Base-by-base conservation (phyloP, 2,113 vertebrate genomes). In the Tautogolabrus adspersus region DNA sequence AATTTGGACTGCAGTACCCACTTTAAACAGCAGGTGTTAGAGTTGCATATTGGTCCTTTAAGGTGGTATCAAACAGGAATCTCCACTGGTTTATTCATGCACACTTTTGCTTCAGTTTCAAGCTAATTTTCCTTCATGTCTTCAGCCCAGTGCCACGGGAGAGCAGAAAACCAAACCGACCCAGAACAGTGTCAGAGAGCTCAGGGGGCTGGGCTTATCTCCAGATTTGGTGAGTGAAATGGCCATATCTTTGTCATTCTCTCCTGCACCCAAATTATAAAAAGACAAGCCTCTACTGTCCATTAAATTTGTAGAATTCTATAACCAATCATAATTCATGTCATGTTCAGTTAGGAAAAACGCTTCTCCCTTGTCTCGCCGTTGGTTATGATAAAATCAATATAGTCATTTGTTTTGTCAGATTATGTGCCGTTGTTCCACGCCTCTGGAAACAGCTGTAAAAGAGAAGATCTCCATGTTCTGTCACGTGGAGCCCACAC, bases 401-500 rank as follows among this genome's bases (percentile, higher is more conserved):
- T 55, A 16, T 8, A 15, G 3, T 6, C 5, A 2, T 23, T 56
- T 0, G 51, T 0, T 8, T 81, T 63, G 47, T 23, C 75, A 99
- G 98, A 94, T 99, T 54, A 97, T 99, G 83, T 99, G 98, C 80
- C 95, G 97, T 77, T 98, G 97, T 82, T 90, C 95, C 30, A 96
- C 94, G 19, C 96, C 96, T 0, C 85, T 99, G 11, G 96, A 98
- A 77, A 97, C 95, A 0, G 93, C 96, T 1, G 97, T 98, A 46
- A 99, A 99, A 84, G 97, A 99, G 88, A 99, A 99, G 89, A 99
- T 99, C 89, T 99, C 98, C 11, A 99, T 99, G 98, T 99, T 99
- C 87, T 99, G 98, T 91, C 98, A 99, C 0, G 98, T 99, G 30
- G 96, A 98, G 88, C 97, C 98, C 51, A 95, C 96, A 62, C 98